A percentile compares a stretch with the other conserved stretches of the same genome.
Evolutionary conservation across 2,888 invertebrate genomes (phyloP).

Genomic region (Steinernema carpocapsae): DNA sequence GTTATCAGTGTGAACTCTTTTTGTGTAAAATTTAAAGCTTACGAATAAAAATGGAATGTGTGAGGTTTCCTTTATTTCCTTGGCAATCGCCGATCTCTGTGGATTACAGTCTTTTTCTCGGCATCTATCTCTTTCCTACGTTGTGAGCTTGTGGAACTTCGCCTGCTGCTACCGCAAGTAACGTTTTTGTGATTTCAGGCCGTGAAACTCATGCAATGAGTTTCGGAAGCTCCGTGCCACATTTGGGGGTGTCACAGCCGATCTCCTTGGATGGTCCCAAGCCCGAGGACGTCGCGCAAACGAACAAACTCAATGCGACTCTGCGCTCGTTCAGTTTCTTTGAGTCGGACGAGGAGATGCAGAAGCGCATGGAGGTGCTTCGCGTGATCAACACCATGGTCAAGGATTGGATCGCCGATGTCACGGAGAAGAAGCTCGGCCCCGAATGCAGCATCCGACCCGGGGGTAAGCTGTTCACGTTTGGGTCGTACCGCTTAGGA

Average conservation of each 20-base stretch:
- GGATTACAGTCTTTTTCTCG: too few species aligned
- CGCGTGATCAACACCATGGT: slow-evolving; percentile 86
- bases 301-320: slow-evolving; percentile 41
- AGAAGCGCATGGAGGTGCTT: slow-evolving; percentile 70
- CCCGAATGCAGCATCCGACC: slow-evolving; percentile 83
- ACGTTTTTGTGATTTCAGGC: too few species aligned
- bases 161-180: too few species aligned
- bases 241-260: slow-evolving; percentile 63
- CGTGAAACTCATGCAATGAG: neutral
- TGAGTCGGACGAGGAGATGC: slow-evolving; percentile 64
- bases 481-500: slow-evolving; percentile 88
- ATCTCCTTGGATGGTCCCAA: slow-evolving; percentile 50
- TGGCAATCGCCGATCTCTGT: too few species aligned
- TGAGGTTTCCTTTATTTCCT: too few species aligned
- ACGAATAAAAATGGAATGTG: too few species aligned
- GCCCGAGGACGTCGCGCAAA: slow-evolving; percentile 35
- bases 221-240: slow-evolving; percentile 42
- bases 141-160: too few species aligned
- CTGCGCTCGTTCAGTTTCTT: slow-evolving; percentile 56
- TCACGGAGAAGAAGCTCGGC: slow-evolving; percentile 85
- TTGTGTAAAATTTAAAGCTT: too few species aligned
- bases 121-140: too few species aligned
- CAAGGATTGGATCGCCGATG: slow-evolving; percentile 89
- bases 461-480: slow-evolving; percentile 98
- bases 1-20: too few species aligned